Conservation (phyloP, 2,888 invertebrate species). For the Eristalis arbustorum region DNA sequence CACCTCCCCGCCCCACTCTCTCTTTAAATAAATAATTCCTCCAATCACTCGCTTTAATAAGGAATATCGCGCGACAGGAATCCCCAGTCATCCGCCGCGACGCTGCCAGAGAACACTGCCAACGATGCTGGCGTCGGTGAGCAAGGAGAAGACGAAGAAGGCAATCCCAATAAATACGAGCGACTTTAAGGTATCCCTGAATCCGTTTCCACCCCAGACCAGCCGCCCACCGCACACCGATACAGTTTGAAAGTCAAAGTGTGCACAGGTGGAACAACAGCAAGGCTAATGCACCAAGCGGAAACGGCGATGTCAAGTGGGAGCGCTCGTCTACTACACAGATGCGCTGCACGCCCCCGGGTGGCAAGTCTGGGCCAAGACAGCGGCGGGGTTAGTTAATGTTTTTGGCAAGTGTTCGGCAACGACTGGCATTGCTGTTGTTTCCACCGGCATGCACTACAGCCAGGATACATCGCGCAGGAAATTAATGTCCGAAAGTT, state of each 20-base stretch:
- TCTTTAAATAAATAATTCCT: constrained; percentile 52
- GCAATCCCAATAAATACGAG: neutral
- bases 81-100: neutral
- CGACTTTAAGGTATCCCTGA: constrained; percentile 2
- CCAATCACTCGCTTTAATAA: constrained; percentile 47
- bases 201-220: neutral
- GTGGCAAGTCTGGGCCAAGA: neutral
- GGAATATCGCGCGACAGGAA: constrained; percentile 47
- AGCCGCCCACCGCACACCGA: neutral
- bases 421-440: neutral
- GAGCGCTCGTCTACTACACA: constrained; percentile 22
- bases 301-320: constrained; percentile 55
- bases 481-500: constrained; percentile 68
- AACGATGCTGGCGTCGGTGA: neutral
- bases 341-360: constrained; percentile 6
- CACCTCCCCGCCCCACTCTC: neutral
- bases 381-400: neutral
- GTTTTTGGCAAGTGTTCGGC: neutral
- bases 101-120: neutral
- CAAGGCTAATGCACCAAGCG: constrained; percentile 63
- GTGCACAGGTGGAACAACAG: constrained; percentile 68
- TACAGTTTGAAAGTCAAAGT: constrained; percentile 61
- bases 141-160: neutral
- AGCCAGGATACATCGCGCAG: constrained; percentile 58
- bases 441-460: constrained; percentile 5